Evolutionary conservation across 2,797 vertebrate genomes (phyloP), one percentile per base, ranked within the genome.

Genomic region (Phrynocephalus guinanensis): DNA sequence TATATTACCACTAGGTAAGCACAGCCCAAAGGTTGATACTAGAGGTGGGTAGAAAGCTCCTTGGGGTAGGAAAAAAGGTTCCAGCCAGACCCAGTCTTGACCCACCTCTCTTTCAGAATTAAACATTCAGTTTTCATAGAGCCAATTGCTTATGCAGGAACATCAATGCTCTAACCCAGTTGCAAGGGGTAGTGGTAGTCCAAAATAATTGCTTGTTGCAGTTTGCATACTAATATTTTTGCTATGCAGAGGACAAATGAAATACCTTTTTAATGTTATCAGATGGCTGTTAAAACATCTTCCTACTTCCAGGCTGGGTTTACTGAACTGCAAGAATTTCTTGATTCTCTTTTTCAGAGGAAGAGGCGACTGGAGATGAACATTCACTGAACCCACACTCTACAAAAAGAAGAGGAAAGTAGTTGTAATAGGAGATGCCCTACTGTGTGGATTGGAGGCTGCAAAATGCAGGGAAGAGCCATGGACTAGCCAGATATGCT

Each of bases 351-450:
- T 85, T 79, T 88, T 82, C 86, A 97, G 96, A 96, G 92, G 96
- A 97, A 95, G 96, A 96, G 94, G 84, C 96, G 79, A 96, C 79
- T 85, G 96, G 96, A 67, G 94, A 95, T 0, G 95, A 95, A 87
- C 95, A 44, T 44, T 44, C 38, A 44, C 38, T 44, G 38, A 44
- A 44, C 38, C 38, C 38, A 44, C 38, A 44, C 38, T 2, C 38
- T 44, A 44, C 38, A 3, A 44, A 44, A 44, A 44, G 38, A 44
- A 44, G 38, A 44, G 38, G 38, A 44, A 44, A 44, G 38, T 44
- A 44, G 38, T 44, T 44, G 38, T 4, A 44, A 44, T 44, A 44
- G 38, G 38, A 44, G 38, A 44, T 44, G 38, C 38, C 38, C 38
- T 44, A 44, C 38, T 44, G 38, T 44, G 38, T 44, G 38, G 38